Percentiles rank a stretch among this genome's conserved stretches.
Evolutionary conservation across 2,113 vertebrate species (phyloP).

Genomic region (Trogon surrucura): DNA sequence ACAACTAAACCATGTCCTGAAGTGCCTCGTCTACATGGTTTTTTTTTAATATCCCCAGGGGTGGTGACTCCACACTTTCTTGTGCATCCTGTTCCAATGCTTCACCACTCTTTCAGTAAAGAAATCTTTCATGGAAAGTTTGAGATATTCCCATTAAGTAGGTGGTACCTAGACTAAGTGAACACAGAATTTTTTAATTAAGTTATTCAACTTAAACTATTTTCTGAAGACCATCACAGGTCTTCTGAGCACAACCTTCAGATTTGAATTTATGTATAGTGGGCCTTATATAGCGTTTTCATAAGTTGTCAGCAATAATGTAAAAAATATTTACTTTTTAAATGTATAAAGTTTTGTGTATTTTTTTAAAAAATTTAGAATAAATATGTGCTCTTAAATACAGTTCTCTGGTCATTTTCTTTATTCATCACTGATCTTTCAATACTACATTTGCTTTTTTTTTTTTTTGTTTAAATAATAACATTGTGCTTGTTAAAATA

Average conservation of each 20-base stretch:
- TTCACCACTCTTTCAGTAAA: too few species aligned
- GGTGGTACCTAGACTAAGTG: not conserved
- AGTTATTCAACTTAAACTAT: not conserved
- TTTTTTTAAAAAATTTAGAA: not conserved
- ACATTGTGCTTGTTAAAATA: not conserved
- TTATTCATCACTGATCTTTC: not conserved
- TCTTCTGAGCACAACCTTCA: not conserved
- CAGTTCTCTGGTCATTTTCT: not conserved
- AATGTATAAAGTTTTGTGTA: not conserved
- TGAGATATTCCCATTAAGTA: not conserved
- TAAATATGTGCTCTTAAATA: not conserved
- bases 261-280: not conserved
- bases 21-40: too few species aligned
- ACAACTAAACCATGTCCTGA: too few species aligned
- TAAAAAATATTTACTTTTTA: not conserved
- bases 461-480: not conserved
- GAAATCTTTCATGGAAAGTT: not conserved
- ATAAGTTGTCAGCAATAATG: not conserved
- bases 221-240: not conserved
- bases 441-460: not conserved
- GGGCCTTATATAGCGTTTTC: not conserved
- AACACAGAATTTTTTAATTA: not conserved
- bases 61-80: too few species aligned
- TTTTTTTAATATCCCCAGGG: too few species aligned
- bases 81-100: too few species aligned